Evolutionary conservation across 1,140 invertebrate genomes (phyloP).

Genomic region (Proctacanthus coquilletti): DNA sequence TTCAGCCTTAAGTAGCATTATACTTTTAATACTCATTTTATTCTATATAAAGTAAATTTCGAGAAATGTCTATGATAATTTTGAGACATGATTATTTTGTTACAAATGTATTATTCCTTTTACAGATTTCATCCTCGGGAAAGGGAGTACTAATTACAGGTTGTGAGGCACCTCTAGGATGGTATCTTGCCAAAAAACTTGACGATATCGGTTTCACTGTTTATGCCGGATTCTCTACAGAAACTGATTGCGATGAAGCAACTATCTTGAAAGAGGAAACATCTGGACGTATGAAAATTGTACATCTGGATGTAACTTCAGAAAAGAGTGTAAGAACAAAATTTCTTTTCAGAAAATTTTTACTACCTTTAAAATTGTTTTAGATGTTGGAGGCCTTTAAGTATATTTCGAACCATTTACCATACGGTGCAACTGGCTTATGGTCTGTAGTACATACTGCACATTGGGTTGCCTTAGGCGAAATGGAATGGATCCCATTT

Average conservation of each 20-base stretch:
- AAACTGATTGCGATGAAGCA: conserved; percentile 44
- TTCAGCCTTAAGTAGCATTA: too few relatives aligned
- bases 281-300: conserved; percentile 52
- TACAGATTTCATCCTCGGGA: conserved; percentile 54
- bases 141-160: conserved; percentile 73
- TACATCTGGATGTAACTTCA: conserved; percentile 58
- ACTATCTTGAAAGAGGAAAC: conserved; percentile 56
- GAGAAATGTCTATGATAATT: conserved; percentile 3
- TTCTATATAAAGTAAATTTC: too few relatives aligned
- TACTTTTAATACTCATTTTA: too few relatives aligned
- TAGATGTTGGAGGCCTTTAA: conserved; percentile 55
- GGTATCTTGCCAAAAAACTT: conserved; percentile 52
- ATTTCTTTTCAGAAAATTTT: conserved; percentile 7
- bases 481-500: conserved; percentile 75
- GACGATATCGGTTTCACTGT: conserved; percentile 70
- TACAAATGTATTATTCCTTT: too few relatives aligned
- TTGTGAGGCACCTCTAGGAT: conserved; percentile 64
- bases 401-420: conserved; percentile 58
- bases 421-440: conserved; percentile 57
- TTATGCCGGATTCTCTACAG: conserved; percentile 57
- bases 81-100: not conserved
- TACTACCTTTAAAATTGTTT: conserved; percentile 2
- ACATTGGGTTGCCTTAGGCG: conserved; percentile 71
- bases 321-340: conserved; percentile 41
- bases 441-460: conserved; percentile 86